phyloP scores from a whole-genome alignment of 2,888 invertebrate genomes.

The Siphlonurus alternatus region DNA sequence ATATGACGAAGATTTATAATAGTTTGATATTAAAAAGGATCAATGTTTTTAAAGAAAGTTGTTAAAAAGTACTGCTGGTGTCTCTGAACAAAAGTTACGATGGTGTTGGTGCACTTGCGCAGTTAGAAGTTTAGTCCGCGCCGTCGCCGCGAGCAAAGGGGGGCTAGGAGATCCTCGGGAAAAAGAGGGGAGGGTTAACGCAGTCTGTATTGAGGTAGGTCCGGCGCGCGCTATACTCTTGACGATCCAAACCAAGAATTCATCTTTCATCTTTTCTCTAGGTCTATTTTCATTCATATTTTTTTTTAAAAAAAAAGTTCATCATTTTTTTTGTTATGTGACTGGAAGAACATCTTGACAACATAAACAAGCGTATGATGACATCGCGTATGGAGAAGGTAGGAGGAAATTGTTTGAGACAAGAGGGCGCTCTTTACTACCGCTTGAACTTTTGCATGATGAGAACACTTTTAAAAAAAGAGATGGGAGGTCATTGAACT shows the following conservation, averaged over 20 bases:
- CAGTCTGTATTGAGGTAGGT: conserved; percentile 3
- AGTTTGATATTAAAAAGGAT: neutral
- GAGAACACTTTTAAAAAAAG: neutral
- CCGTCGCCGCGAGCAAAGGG: neutral
- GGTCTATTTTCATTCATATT: neutral
- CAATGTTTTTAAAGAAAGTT: neutral
- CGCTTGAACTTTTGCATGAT: neutral
- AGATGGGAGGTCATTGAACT: neutral
- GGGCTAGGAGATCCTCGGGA: neutral
- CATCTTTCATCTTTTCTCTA: neutral
- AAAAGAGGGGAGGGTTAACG: neutral
- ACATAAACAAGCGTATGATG: neutral
- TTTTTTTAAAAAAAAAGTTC: neutral
- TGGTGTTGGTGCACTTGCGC: neutral
- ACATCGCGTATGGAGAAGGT: too few relatives aligned
- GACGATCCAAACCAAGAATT: neutral
- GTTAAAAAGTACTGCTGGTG: neutral
- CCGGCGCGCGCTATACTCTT: neutral
- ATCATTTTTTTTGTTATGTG: neutral
- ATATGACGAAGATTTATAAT: too few relatives aligned
- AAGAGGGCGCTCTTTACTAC: neutral
- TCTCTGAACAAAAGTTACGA: neutral
- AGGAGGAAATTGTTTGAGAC: neutral
- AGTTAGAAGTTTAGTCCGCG: neutral
- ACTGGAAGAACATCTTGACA: too few relatives aligned